Evolutionary conservation across 2,888 invertebrate genomes (phyloP).

Genomic region (Eugnorisma glareosa): DNA sequence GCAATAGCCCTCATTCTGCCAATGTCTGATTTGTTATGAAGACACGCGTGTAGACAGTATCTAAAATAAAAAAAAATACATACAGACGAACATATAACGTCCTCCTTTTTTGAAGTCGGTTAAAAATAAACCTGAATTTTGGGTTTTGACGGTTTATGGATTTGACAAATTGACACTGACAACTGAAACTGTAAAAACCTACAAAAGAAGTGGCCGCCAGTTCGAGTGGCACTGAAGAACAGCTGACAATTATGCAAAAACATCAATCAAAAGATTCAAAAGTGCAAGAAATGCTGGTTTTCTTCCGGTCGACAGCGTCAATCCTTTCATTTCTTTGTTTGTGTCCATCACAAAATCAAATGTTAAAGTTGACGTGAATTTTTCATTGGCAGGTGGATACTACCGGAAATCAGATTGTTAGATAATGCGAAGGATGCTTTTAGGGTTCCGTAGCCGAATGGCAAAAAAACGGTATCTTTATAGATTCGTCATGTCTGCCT

Average conservation of each 20-base stretch:
- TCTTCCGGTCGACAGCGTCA: background rate
- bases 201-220: background rate
- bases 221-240: background rate
- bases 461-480: too few relatives aligned
- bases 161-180: conserved; percentile 2
- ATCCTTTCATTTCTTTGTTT: conserved; percentile 3
- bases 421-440: too few relatives aligned
- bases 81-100: too few relatives aligned
- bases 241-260: background rate
- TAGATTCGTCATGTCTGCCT: too few relatives aligned
- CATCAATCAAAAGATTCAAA: conserved; percentile 23
- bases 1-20: too few relatives aligned
- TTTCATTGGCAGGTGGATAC: background rate
- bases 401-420: background rate
- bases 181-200: background rate
- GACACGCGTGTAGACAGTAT: too few relatives aligned
- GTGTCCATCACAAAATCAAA: conserved; percentile 14
- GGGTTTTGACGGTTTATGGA: background rate
- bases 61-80: too few relatives aligned
- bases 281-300: background rate
- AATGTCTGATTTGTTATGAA: background rate
- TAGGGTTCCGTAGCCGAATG: too few relatives aligned
- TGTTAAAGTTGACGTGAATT: background rate
- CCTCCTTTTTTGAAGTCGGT: too few relatives aligned
- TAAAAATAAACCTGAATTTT: background rate